A percentile compares a stretch with the other conserved stretches of the same genome.
Conservation (phyloP, 2,113 vertebrate species). For the Amblyopsis rosae region DNA sequence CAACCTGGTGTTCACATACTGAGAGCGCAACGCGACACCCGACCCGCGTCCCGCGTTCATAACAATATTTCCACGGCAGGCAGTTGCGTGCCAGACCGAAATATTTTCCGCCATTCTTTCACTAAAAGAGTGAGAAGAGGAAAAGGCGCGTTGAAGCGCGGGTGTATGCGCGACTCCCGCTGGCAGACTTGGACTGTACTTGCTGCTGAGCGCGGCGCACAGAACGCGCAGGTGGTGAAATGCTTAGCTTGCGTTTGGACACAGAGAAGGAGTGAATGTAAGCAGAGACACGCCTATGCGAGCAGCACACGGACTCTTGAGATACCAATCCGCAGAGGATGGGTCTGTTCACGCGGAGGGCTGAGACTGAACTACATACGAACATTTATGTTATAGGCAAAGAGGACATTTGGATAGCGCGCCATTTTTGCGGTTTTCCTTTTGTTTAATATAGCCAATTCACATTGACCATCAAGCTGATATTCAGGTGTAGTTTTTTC, state of each 20-base stretch:
- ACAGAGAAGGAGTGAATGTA: slow-evolving; percentile 71
- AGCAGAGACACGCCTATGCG: slow-evolving; percentile 45
- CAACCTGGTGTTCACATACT: slow-evolving; percentile 98
- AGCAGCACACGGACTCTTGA: slow-evolving; percentile 53
- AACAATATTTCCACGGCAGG: slow-evolving; percentile 41
- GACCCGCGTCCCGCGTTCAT: slow-evolving; percentile 33
- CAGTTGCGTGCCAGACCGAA: slow-evolving; percentile 38
- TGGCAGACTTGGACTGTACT: slow-evolving; percentile 57
- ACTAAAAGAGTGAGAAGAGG: slow-evolving; percentile 48
- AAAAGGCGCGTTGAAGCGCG: slow-evolving; percentile 43
- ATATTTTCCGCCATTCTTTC: slow-evolving; percentile 55
- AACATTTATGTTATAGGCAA: slow-evolving; percentile 46
- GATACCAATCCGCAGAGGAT: slow-evolving; percentile 34
- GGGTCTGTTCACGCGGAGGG: slow-evolving; percentile 24
- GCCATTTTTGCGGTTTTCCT: slow-evolving; percentile 31
- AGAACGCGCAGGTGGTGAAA: slow-evolving; percentile 53
- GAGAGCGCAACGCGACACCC: slow-evolving; percentile 57
- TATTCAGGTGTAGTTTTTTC: slow-evolving; percentile 88
- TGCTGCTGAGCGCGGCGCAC: slow-evolving; percentile 34
- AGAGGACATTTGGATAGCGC: slow-evolving; percentile 41
- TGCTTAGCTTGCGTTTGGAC: slow-evolving; percentile 76
- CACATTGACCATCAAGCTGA: slow-evolving; percentile 65
- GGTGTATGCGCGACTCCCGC: slow-evolving; percentile 47
- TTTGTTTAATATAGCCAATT: slow-evolving; percentile 52
- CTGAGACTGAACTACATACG: slow-evolving; percentile 51